phyloP scores from a whole-genome alignment of 2,797 vertebrate genomes.

The Sebastes matsubarae region DNA sequence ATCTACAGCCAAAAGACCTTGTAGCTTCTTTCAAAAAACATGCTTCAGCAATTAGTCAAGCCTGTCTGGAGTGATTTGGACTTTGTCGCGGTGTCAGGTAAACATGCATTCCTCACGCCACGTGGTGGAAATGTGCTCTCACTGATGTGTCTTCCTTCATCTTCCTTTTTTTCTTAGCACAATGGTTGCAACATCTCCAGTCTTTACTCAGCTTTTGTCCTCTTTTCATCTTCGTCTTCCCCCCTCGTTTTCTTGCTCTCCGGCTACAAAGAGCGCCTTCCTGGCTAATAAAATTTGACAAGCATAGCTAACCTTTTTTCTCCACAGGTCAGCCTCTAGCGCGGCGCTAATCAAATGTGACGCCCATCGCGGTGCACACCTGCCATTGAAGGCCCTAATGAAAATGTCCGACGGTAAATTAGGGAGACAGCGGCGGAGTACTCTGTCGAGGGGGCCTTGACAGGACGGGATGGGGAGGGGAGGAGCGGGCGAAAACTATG shows the following conservation, averaged over 20 bases:
- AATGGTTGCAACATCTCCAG: slow-evolving; percentile 3
- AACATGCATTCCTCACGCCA: not conserved
- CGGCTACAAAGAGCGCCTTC: slow-evolving; percentile 66
- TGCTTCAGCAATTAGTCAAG: slow-evolving; percentile 34
- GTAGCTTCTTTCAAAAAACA: slow-evolving; percentile 7
- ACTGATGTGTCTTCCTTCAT: slow-evolving; percentile 36
- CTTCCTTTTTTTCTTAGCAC: slow-evolving; percentile 25
- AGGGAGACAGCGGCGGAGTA: slow-evolving; percentile 61
- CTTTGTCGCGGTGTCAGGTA: slow-evolving; percentile 20
- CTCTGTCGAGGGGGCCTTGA: slow-evolving; percentile 26
- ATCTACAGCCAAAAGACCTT: not conserved
- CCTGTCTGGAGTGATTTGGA: slow-evolving; percentile 25
- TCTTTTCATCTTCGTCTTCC: slow-evolving; percentile 70
- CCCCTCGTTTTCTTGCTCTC: slow-evolving; percentile 47
- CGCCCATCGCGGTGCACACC: slow-evolving; percentile 84
- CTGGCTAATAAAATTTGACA: slow-evolving; percentile 91
- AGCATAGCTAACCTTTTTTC: slow-evolving; percentile 87
- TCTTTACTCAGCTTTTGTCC: slow-evolving; percentile 29
- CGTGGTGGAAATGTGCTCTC: not conserved
- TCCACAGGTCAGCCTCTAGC: slow-evolving; percentile 78
- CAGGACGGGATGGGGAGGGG: not conserved
- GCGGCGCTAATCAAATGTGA: slow-evolving; percentile 89
- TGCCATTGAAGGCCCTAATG: slow-evolving; percentile 80
- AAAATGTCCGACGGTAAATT: slow-evolving; percentile 80
- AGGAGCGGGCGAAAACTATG: slow-evolving; percentile 13